Base-by-base conservation (phyloP, 2,888 invertebrate species). In the Marasmarcha lunaedactyla region DNA sequence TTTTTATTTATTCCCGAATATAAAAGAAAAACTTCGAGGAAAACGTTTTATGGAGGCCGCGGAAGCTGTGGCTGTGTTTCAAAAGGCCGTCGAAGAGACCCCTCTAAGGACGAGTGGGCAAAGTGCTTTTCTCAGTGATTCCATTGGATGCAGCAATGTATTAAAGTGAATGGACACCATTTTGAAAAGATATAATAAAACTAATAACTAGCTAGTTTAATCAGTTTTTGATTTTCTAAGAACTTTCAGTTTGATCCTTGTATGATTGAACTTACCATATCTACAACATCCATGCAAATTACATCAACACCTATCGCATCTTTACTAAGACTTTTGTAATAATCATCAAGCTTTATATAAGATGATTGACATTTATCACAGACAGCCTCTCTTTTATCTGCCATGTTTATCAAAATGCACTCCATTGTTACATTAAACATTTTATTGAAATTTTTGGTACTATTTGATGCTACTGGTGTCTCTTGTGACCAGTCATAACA, bases 271-370 rank as follows among this genome's bases (percentile, higher is more conserved):
- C 83, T 78, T 69, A 89, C 89, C 48, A 86, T 71, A 67, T 90
- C 89, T 1, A 89, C 87, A 48, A 89, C 81, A 59, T 90, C 90
- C 86, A 90, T 88, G 52, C 90, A 90, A 42, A 89, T 73, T 44
- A 78, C 84, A 45, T 86, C 85, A 40, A 85, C 81, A 42, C 86
- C 88, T 55, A 86, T 84, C 40, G 77, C 64, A 55, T 85, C 85
- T 48, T 71, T 50, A 44, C 83, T 88, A 40, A 89, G 67, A 20
- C 79, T 71, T 52, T 83, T 77, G 56, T 89, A 90, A 55, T 77
- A 87, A 35, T 74, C 60, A 56, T 88, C 87, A 45, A 90, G 60
- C 27, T 65, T 54, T 5, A 79, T 35, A 57, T 90, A 90, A 3
- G 59, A 54, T 20, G 73, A 59, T 71, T 84, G 78, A 55, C 90